Evolutionary conservation across 2,888 invertebrate genomes (phyloP), one percentile per base, ranked within the genome.

Genomic region (Drosophila aldrichi): DNA sequence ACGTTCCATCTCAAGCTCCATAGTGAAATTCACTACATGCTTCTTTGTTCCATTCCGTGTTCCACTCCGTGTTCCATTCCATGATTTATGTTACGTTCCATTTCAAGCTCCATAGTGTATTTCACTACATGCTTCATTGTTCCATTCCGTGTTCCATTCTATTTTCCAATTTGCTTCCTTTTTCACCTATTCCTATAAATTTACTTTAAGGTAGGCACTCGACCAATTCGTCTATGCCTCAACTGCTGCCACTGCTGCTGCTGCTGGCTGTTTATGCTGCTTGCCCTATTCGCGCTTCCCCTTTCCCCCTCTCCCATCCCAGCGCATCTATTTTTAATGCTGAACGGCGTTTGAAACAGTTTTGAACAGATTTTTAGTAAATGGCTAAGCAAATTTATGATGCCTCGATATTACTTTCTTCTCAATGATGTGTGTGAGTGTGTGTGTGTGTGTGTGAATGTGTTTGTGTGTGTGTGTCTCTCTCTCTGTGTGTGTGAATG

Each of bases 341-440:
- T 78, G 64, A 70, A 79, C 75, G 60, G 44, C 80, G 65, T 80
- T 85, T 88, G 44, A 88, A 83, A 74, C 77, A 85, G 67, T 80
- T 82, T 79, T 68, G 59, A 77, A 61, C 64, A 67, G 41, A 57
- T 78, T 66, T 66, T 68, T 60, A 71, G 67, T 79, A 79, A 77
- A 77, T 79, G 65, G 70, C 70, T 22, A 55, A 70, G 56, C 41
- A 61, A 77, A 82, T 88, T 80, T 86, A 88, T 83, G 87, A 83
- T 71, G 32, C 68, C 80, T 67, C 62, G 66, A 65, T 77, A 86
- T 70, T 82, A 62, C 67, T 85, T 64, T 70, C 81, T 49, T 54
- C 63, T 34, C 54, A n/a, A 36, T 68, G 18, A 40, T 12, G 36
- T 46, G n/a, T 44, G 10, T 14, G n/a, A 34, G 22, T 22, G 12